phyloP scores from a whole-genome alignment of 2,113 vertebrate genomes.

The Coturnix japonica region DNA sequence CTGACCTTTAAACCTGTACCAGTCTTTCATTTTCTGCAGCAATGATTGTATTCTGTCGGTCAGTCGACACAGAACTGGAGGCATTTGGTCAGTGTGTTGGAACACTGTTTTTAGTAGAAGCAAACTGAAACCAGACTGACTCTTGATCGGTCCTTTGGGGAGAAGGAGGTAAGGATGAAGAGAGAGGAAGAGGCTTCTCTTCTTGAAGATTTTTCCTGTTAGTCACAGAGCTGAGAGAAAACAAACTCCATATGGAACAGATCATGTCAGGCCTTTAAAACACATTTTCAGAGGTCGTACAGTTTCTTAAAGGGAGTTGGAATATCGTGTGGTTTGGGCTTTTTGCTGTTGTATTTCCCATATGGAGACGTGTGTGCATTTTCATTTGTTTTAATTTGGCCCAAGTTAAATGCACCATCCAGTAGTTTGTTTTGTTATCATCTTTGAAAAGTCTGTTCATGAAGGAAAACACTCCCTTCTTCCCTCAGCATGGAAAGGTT shows the following conservation, averaged over 20 bases:
- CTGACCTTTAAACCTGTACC: neutral
- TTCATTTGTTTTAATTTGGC: conserved; percentile 47
- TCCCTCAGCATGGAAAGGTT: neutral
- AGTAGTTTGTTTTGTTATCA: conserved; percentile 27
- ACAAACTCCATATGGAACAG: conserved; percentile 62
- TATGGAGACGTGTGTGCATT: neutral
- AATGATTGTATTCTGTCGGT: neutral
- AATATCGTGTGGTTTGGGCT: neutral
- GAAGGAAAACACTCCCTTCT: neutral
- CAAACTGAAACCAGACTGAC: conserved; percentile 51
- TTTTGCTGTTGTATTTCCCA: conserved; percentile 30
- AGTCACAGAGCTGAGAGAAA: conserved; percentile 58
- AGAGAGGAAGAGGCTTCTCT: conserved; percentile 50
- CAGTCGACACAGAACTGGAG: neutral
- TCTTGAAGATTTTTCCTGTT: conserved; percentile 66
- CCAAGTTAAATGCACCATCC: neutral
- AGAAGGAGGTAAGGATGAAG: conserved; percentile 34
- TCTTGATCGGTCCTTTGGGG: conserved; percentile 22
- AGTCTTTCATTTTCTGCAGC: neutral
- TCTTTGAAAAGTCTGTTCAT: neutral
- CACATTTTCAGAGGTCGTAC: conserved; percentile 29
- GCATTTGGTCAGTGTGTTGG: neutral
- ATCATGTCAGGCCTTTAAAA: conserved; percentile 62
- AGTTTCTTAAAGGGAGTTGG: conserved; percentile 48
- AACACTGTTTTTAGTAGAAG: conserved; percentile 42